These are phyloP conservation scores for Sigmodon hispidus DNA, from an alignment of 2,113 vertebrate genomes.

Conservation along the genomic window DNA sequence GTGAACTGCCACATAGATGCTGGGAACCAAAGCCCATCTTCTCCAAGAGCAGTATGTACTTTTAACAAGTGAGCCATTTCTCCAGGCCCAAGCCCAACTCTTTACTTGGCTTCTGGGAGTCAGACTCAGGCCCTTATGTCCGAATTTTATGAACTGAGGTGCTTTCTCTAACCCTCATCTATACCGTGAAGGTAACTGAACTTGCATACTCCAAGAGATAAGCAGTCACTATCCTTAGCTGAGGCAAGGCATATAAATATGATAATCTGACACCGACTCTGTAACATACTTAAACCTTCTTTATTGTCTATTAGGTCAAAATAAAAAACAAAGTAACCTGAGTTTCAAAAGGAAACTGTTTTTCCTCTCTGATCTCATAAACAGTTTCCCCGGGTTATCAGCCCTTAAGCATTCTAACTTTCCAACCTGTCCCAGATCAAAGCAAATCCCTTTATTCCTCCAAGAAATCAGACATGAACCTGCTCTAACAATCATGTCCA, in stretches of 20 bases:
- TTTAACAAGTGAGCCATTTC: neutral
- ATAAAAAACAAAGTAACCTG: neutral
- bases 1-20: neutral
- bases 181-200: neutral
- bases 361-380: neutral
- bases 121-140: no score
- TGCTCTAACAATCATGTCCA: neutral
- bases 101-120: neutral
- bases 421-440: neutral
- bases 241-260: constrained; percentile 6
- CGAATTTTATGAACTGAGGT: neutral
- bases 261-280: neutral
- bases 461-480: no score
- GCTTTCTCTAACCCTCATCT: neutral
- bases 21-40: neutral
- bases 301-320: neutral
- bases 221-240: neutral
- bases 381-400: neutral
- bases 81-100: neutral
- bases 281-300: neutral
- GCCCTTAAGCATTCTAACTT: neutral
- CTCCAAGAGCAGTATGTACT: neutral
- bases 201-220: neutral
- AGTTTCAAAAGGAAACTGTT: neutral
- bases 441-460: neutral